These are phyloP conservation scores for Falco concolor DNA, from an alignment of 2,797 vertebrate genomes.

Conservation along the genomic window DNA sequence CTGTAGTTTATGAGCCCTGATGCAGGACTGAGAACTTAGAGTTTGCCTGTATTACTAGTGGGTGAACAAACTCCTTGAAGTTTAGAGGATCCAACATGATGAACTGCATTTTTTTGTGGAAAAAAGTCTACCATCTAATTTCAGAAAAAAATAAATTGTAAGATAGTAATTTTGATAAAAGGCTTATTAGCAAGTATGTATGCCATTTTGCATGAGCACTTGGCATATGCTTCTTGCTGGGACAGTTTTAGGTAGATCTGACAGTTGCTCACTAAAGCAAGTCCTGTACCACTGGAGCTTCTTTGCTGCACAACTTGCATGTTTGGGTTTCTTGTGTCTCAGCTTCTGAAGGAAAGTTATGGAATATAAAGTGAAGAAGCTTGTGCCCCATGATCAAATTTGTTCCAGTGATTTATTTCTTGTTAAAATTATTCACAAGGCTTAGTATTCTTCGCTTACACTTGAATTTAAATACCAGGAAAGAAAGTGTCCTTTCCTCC, in stretches of 20 bases:
- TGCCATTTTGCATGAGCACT: background rate
- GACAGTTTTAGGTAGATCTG: background rate
- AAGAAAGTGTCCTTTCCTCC: background rate
- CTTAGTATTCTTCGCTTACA: background rate
- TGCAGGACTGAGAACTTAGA: background rate
- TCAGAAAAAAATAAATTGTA: background rate
- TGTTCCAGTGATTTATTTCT: background rate
- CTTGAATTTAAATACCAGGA: background rate
- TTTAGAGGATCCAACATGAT: background rate
- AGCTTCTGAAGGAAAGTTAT: background rate
- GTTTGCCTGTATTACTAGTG: background rate
- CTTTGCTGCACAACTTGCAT: background rate
- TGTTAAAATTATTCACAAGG: background rate
- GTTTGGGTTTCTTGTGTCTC: background rate
- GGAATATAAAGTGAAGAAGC: background rate
- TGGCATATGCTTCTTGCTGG: background rate
- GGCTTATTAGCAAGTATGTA: background rate
- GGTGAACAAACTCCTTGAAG: background rate
- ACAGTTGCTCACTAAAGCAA: background rate
- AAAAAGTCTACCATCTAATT: background rate
- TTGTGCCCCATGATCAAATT: fast-evolving
- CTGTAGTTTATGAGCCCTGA: background rate
- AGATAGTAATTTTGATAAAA: background rate
- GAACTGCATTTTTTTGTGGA: background rate
- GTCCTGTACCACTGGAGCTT: background rate